These are phyloP conservation scores for Alligator mississippiensis DNA, from an alignment of 2,113 vertebrate species.

Conservation along the genomic window DNA sequence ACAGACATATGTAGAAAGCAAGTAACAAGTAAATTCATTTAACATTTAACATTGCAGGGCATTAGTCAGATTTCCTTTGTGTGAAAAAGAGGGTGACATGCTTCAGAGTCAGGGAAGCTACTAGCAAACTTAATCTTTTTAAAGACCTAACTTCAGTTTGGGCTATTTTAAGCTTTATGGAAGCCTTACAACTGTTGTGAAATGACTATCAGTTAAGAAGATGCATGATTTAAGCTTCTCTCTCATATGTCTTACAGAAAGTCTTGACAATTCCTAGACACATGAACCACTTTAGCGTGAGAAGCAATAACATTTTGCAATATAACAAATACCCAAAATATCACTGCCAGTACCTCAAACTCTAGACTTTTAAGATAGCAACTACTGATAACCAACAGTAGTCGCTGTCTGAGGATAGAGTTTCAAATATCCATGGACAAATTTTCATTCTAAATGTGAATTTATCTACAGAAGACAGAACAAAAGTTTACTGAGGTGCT, in stretches of 20 bases:
- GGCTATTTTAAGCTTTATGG: neutral
- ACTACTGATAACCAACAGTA: neutral
- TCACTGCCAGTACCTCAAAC: neutral
- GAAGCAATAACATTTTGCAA: neutral
- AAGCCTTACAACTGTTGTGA: neutral
- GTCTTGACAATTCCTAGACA: neutral
- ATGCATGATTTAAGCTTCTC: neutral
- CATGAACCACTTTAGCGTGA: neutral
- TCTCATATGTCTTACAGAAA: neutral
- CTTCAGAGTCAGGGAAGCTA: neutral
- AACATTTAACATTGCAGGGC: neutral
- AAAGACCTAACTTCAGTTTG: neutral
- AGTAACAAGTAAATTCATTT: neutral
- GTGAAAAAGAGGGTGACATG: neutral
- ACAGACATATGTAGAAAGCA: neutral
- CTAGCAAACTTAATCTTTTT: neutral
- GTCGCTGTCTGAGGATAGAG: neutral
- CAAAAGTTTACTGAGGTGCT: neutral
- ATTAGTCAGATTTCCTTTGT: neutral
- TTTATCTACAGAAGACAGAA: neutral
- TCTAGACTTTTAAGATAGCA: neutral
- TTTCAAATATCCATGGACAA: neutral
- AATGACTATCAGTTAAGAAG: neutral
- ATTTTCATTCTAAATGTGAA: neutral
- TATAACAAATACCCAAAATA: neutral